A percentile compares a stretch with the other conserved stretches of the same genome.
Conservation (phyloP, 2,113 vertebrate species). For the Atherinomorus stipes region DNA sequence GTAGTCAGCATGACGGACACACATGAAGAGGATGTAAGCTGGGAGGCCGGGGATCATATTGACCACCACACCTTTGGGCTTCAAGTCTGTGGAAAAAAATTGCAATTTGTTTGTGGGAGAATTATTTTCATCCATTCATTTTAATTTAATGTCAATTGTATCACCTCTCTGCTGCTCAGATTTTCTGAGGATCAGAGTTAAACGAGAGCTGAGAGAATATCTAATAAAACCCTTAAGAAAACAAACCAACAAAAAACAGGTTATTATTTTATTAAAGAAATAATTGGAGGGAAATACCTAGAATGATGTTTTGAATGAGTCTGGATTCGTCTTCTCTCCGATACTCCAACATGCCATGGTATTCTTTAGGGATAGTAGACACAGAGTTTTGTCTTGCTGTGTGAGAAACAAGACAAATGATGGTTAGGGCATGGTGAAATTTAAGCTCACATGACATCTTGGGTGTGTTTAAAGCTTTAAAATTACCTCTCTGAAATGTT, state of each 20-base stretch:
- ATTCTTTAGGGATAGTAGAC: conserved; percentile 83
- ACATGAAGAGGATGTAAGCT: conserved; percentile 95
- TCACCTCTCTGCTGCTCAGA: neutral
- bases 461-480: neutral
- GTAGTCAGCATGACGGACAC: conserved; percentile 92
- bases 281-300: conserved; percentile 83
- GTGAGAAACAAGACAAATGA: conserved; percentile 2
- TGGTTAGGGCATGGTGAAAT: neutral
- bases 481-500: conserved; percentile 86
- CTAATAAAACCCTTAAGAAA: too few relatives aligned
- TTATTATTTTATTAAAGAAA: too few relatives aligned
- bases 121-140: neutral
- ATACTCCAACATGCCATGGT: conserved; percentile 95
- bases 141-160: neutral
- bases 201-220: too few relatives aligned
- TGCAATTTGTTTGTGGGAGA: neutral
- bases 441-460: neutral
- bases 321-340: conserved; percentile 88
- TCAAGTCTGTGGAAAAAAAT: conserved; percentile 84
- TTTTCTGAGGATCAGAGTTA: neutral
- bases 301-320: conserved; percentile 90
- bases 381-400: conserved; percentile 81
- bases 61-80: conserved; percentile 93
- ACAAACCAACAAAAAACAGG: too few relatives aligned
- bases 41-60: conserved; percentile 93